phyloP scores from a whole-genome alignment of 2,797 vertebrate species.

The Merluccius polli region DNA sequence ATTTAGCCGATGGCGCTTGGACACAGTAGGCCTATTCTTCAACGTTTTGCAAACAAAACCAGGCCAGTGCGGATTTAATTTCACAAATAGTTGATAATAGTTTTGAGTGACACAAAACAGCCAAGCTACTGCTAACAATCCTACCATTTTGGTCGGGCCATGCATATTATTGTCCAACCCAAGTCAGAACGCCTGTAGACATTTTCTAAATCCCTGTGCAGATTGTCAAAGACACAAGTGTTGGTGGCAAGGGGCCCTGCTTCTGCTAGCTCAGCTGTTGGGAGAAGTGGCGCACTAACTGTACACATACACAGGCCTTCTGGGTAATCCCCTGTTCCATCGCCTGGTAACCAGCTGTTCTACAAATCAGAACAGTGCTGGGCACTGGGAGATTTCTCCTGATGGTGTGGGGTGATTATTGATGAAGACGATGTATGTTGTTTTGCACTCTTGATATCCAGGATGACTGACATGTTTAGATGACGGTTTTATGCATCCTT shows the following conservation, averaged over 20 bases:
- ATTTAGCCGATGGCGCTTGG: slow-evolving; percentile 19
- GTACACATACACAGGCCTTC: slow-evolving; percentile 37
- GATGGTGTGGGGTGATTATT: slow-evolving; percentile 49
- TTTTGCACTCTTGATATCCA: slow-evolving; percentile 49
- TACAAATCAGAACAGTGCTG: slow-evolving; percentile 51
- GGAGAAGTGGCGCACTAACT: slow-evolving; percentile 28
- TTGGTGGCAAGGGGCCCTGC: slow-evolving; percentile 20
- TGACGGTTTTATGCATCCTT: slow-evolving; percentile 24
- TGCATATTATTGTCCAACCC: slow-evolving; percentile 40
- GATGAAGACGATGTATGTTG: slow-evolving; percentile 35
- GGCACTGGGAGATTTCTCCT: slow-evolving; percentile 33
- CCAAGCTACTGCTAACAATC: slow-evolving; percentile 15
- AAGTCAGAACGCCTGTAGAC: slow-evolving; percentile 46
- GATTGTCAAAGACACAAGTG: slow-evolving; percentile 42
- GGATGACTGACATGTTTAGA: slow-evolving; percentile 21
- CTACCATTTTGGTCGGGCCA: slow-evolving; percentile 13
- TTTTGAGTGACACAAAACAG: neutral
- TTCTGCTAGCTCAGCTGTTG: slow-evolving; percentile 39
- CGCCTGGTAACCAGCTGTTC: slow-evolving; percentile 66
- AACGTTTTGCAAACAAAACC: slow-evolving; percentile 14
- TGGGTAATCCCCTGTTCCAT: slow-evolving; percentile 60
- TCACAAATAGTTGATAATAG: neutral
- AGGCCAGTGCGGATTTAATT: slow-evolving; percentile 10
- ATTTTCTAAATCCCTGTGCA: slow-evolving; percentile 49
- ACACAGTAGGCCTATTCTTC: slow-evolving; percentile 34